Percentiles rank a stretch among this genome's conserved stretches.
phyloP scores from a whole-genome alignment of 2,888 invertebrate species.

The Girardia tigrina region DNA sequence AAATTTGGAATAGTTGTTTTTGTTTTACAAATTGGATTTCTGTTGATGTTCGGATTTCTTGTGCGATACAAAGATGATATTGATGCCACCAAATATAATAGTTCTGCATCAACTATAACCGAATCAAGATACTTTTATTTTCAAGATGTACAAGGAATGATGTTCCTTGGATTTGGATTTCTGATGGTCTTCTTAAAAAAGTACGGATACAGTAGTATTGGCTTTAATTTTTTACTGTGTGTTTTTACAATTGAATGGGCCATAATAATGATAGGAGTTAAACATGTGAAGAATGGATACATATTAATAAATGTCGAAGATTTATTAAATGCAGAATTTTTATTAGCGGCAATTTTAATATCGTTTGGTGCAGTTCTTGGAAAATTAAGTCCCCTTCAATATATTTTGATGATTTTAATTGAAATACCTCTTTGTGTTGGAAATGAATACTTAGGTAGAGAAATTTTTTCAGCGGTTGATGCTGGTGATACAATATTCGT shows the following conservation, averaged over 20 bases:
- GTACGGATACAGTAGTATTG: slow-evolving; percentile 76
- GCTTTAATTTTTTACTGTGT: slow-evolving; percentile 71
- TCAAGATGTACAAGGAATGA: slow-evolving; percentile 77
- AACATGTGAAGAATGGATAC: slow-evolving; percentile 31
- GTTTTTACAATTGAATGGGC: slow-evolving; percentile 75
- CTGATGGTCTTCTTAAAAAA: slow-evolving; percentile 81
- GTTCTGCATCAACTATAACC: neutral
- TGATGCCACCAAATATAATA: neutral
- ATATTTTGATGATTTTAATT: slow-evolving; percentile 54
- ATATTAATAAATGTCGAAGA: slow-evolving; percentile 19
- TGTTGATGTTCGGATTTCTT: slow-evolving; percentile 16
- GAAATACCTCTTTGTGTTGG: slow-evolving; percentile 35
- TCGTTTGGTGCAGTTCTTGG: slow-evolving; percentile 74
- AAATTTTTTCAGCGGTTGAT: slow-evolving; percentile 57
- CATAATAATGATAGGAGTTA: slow-evolving; percentile 39
- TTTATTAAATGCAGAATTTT: slow-evolving; percentile 56
- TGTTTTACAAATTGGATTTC: neutral
- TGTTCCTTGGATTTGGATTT: slow-evolving; percentile 86
- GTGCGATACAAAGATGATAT: neutral
- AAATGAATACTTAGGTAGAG: slow-evolving; percentile 37
- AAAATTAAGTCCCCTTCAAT: slow-evolving; percentile 64
- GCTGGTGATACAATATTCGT: slow-evolving; percentile 77
- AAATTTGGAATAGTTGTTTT: slow-evolving; percentile 28
- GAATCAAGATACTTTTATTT: slow-evolving; percentile 40
- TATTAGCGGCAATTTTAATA: slow-evolving; percentile 71